Evolutionary conservation across 2,888 invertebrate species (phyloP).

Genomic region (Archips xylosteana): DNA sequence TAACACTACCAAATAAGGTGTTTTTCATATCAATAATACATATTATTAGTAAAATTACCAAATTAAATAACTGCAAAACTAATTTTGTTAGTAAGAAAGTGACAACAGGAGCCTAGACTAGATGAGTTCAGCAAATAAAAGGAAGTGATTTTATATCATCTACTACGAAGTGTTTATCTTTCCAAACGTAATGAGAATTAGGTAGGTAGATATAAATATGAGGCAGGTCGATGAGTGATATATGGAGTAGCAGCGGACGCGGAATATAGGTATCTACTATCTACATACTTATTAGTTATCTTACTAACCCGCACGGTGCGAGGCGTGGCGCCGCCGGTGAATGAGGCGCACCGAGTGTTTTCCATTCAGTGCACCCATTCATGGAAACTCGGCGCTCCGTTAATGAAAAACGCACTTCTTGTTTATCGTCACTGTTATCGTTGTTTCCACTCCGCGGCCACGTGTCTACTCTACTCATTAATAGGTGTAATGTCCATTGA

Average conservation of each 20-base stretch:
- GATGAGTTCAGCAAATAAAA: neutral
- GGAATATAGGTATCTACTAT: slow-evolving; percentile 26
- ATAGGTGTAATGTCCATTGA: slow-evolving; percentile 67
- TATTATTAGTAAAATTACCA: too few relatives aligned
- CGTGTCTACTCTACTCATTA: slow-evolving; percentile 54
- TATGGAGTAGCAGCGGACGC: slow-evolving; percentile 44
- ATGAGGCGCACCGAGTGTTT: slow-evolving; percentile 76
- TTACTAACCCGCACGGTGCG: slow-evolving; percentile 42
- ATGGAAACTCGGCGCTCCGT: slow-evolving; percentile 80
- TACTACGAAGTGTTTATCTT: neutral
- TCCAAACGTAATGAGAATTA: neutral
- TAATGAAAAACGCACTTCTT: slow-evolving; percentile 79
- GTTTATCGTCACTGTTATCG: slow-evolving; percentile 74
- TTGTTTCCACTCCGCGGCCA: slow-evolving; percentile 53
- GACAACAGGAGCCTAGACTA: neutral
- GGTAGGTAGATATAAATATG: slow-evolving; percentile 29
- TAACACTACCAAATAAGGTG: too few relatives aligned
- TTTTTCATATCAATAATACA: too few relatives aligned
- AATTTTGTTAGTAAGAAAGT: neutral
- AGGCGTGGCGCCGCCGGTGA: slow-evolving; percentile 58
- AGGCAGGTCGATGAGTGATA: slow-evolving; percentile 47
- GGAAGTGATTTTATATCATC: neutral
- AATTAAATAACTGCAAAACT: neutral
- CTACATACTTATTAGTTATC: slow-evolving; percentile 35
- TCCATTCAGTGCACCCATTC: slow-evolving; percentile 81